A percentile compares a stretch with the other conserved stretches of the same genome.
These are phyloP conservation scores for Rafetus swinhoei DNA, from an alignment of 2,113 vertebrate species.

Conservation along the genomic window DNA sequence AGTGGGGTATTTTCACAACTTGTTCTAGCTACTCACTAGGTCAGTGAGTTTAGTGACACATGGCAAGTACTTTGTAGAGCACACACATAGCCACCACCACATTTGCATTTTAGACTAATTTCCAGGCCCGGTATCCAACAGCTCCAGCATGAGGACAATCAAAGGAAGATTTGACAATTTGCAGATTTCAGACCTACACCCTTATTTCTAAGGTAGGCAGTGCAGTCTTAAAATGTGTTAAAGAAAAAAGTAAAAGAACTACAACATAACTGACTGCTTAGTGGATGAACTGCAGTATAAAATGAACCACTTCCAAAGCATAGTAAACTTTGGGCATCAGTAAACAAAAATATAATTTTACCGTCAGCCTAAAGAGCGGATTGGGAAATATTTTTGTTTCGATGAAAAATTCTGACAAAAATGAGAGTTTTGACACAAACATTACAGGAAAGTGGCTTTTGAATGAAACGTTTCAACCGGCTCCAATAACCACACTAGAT, in stretches of 20 bases:
- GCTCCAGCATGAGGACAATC: neutral
- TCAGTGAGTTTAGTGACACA: neutral
- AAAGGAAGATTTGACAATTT: neutral
- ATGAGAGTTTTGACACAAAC: neutral
- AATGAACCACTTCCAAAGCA: neutral
- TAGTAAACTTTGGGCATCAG: rapidly evolving
- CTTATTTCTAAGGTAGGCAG: neutral
- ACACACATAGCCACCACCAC: neutral
- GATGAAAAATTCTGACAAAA: neutral
- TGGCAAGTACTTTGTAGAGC: too few relatives aligned
- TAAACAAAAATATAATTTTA: rapidly evolving
- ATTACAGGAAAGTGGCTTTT: neutral
- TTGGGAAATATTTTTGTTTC: rapidly evolving
- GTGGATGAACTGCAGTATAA: neutral
- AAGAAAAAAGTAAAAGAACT: neutral
- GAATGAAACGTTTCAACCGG: neutral
- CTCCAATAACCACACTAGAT: neutral
- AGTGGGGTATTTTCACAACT: neutral
- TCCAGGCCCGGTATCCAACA: neutral
- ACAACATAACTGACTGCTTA: neutral
- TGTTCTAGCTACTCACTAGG: neutral
- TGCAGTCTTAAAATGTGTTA: neutral
- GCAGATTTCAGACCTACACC: neutral
- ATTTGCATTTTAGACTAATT: neutral
- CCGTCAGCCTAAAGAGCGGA: rapidly evolving